These are phyloP conservation scores for Neosilurus mollespiculum DNA, from an alignment of 2,797 vertebrate genomes.

Conservation along the genomic window DNA sequence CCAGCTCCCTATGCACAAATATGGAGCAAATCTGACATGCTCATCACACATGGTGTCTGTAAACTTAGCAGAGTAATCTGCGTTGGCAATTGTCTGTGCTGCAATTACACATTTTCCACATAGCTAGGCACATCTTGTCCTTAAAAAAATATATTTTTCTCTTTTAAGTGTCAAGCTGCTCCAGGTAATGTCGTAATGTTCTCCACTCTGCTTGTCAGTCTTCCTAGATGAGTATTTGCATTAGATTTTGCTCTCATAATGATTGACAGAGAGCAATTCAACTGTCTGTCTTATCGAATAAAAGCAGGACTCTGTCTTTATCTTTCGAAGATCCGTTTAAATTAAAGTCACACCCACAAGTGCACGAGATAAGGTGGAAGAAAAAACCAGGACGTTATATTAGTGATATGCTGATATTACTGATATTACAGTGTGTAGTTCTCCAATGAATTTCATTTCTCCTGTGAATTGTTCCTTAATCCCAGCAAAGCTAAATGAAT, in stretches of 20 bases:
- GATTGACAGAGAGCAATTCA: neutral
- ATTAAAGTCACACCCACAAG: neutral
- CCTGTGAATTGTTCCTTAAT: constrained; percentile 25
- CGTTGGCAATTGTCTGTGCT: neutral
- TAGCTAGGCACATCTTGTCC: neutral
- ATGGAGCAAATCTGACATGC: neutral
- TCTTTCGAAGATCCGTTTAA: neutral
- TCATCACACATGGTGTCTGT: neutral
- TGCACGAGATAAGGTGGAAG: neutral
- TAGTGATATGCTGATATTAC: neutral
- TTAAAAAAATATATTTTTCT: neutral
- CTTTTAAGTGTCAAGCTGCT: constrained; percentile 33
- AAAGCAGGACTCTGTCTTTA: neutral
- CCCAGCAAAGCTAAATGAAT: neutral
- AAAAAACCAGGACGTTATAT: neutral
- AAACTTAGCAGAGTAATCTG: neutral
- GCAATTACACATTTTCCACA: neutral
- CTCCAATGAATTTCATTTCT: neutral
- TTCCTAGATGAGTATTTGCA: constrained; percentile 13
- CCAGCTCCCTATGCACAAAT: neutral
- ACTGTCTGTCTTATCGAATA: neutral
- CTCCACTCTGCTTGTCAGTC: constrained; percentile 13
- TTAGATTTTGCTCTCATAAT: neutral
- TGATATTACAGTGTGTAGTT: neutral
- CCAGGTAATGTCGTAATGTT: constrained; percentile 12